Conservation (phyloP, 2,797 vertebrate species). For the Xenopus petersii region DNA sequence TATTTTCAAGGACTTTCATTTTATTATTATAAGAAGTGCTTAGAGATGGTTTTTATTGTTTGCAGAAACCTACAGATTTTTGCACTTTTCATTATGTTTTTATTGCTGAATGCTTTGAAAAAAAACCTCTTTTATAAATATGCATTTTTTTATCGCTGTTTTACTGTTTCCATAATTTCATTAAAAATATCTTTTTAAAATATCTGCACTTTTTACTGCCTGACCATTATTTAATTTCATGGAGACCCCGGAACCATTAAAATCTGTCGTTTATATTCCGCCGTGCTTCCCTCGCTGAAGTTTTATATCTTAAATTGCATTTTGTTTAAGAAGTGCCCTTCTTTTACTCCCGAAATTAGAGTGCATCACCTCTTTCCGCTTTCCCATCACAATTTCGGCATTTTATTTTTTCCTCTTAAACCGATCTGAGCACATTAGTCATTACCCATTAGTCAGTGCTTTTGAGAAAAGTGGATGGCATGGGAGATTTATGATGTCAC, state of each 20-base stretch:
- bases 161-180: too few species aligned
- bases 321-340: background rate
- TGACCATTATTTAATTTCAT: background rate
- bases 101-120: too few species aligned
- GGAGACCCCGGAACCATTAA: background rate
- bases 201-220: background rate
- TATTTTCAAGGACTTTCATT: too few species aligned
- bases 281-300: background rate
- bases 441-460: slow-evolving; percentile 55
- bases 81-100: too few species aligned
- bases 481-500: slow-evolving; percentile 67
- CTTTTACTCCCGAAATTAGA: background rate
- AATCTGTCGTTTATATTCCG: slow-evolving; percentile 1
- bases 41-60: too few species aligned
- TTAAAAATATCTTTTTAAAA: too few species aligned
- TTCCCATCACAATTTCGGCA: slow-evolving; percentile 38
- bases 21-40: too few species aligned
- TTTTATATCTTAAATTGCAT: background rate
- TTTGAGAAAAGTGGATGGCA: slow-evolving; percentile 56
- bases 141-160: too few species aligned
- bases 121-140: too few species aligned
- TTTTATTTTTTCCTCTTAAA: slow-evolving; percentile 53
- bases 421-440: slow-evolving; percentile 51
- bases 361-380: slow-evolving; percentile 9
- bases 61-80: too few species aligned